Conservation (phyloP, 2,797 vertebrate species). For the Halcyon smyrnensis region DNA sequence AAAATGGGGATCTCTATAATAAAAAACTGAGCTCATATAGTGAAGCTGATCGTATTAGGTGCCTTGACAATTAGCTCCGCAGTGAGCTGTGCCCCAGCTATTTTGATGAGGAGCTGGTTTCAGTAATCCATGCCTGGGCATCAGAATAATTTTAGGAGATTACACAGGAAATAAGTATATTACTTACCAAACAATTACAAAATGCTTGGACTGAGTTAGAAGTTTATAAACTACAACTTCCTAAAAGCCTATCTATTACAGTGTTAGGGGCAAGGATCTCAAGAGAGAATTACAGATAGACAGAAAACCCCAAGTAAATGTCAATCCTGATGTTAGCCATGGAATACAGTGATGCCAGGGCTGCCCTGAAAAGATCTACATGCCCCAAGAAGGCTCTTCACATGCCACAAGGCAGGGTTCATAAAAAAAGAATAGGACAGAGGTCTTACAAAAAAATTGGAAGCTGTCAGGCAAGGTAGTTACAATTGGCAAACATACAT, state of each 20-base stretch:
- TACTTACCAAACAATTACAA: neutral
- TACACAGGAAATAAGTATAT: neutral
- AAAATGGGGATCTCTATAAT: neutral
- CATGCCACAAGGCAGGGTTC: neutral
- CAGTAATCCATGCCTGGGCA: neutral
- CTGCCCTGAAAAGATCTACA: neutral
- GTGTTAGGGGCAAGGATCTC: neutral
- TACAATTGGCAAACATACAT: neutral
- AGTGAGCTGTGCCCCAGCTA: neutral
- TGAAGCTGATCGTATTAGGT: neutral
- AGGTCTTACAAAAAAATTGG: neutral
- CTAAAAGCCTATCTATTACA: neutral
- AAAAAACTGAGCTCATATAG: neutral
- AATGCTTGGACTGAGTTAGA: neutral
- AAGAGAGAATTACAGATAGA: neutral
- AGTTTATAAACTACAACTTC: neutral
- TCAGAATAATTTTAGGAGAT: neutral
- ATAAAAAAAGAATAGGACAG: neutral
- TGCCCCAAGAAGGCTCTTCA: neutral
- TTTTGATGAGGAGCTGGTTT: neutral
- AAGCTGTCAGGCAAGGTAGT: neutral
- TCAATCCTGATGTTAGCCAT: neutral
- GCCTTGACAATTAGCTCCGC: neutral
- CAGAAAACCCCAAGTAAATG: neutral
- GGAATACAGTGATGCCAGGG: neutral